Evolutionary conservation across 2,797 vertebrate species (phyloP).

Genomic region (Lepus oiostolus): DNA sequence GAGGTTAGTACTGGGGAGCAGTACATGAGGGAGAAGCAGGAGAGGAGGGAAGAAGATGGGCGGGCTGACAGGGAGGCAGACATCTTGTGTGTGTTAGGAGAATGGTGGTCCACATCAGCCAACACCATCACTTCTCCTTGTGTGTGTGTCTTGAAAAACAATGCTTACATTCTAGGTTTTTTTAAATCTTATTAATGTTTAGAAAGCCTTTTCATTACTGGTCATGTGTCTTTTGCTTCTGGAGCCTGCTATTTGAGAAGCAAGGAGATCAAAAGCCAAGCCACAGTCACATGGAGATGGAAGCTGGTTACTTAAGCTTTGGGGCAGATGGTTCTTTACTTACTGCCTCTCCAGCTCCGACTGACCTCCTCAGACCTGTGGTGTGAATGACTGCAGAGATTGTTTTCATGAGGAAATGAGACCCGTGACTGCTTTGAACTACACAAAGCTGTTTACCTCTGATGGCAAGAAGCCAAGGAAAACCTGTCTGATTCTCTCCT

Average conservation of each 20-base stretch:
- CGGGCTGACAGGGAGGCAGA: neutral
- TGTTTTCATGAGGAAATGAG: constrained; percentile 52
- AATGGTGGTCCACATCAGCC: neutral
- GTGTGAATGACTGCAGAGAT: constrained; percentile 8
- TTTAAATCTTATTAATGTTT: constrained; percentile 35
- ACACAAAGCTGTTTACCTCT: constrained; percentile 22
- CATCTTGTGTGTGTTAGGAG: neutral
- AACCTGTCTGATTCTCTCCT: constrained; percentile 50
- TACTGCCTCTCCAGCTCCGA: neutral
- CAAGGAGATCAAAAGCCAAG: constrained; percentile 17
- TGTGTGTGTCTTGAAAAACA: neutral
- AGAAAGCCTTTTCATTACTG: neutral
- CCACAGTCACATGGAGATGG: neutral
- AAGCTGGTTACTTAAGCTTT: constrained; percentile 45
- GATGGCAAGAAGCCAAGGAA: constrained; percentile 51
- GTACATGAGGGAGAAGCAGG: neutral
- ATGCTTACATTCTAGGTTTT: neutral
- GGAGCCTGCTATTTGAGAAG: constrained; percentile 44
- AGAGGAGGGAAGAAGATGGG: neutral
- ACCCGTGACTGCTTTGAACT: neutral
- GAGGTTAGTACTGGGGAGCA: neutral
- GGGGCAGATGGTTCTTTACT: constrained; percentile 41
- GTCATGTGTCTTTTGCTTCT: constrained; percentile 7
- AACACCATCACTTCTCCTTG: neutral
- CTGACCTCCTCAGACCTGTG: constrained; percentile 14